phyloP scores from a whole-genome alignment of 2,888 invertebrate genomes.

The Sesia bembeciformis region DNA sequence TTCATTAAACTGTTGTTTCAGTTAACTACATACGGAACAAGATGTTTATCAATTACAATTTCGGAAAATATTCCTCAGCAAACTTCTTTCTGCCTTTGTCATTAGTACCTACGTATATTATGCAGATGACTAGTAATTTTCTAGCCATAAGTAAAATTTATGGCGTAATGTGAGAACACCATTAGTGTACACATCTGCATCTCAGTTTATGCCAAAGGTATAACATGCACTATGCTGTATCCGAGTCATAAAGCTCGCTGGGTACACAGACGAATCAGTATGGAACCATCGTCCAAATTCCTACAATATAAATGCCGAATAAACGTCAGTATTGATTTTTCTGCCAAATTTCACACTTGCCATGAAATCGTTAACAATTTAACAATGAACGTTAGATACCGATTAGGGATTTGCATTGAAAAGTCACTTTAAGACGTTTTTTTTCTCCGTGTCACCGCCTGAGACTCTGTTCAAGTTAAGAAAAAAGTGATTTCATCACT shows the following conservation, averaged over 20 bases:
- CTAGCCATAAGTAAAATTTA: not conserved
- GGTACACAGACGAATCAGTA: not conserved
- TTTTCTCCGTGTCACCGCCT: no score
- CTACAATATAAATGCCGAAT: no score
- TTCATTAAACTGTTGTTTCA: no score
- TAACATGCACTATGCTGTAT: constrained; percentile 10
- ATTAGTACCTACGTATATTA: not conserved
- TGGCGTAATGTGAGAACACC: constrained; percentile 1
- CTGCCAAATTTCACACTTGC: no score
- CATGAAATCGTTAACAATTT: no score
- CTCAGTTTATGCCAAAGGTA: constrained; percentile 17
- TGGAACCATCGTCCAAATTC: not conserved
- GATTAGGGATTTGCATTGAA: no score
- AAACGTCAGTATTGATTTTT: no score
- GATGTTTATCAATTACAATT: not conserved
- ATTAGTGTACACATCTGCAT: constrained; percentile 22
- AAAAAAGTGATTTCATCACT: no score
- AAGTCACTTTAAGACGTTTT: no score
- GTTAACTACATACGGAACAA: no score
- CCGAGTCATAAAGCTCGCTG: constrained; percentile 26
- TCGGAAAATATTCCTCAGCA: not conserved
- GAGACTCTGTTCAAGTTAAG: no score
- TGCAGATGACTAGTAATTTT: not conserved
- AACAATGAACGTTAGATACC: no score
- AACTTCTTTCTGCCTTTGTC: not conserved